Conservation (phyloP, 2,888 invertebrate genomes). For the Capitulum mitella region DNA sequence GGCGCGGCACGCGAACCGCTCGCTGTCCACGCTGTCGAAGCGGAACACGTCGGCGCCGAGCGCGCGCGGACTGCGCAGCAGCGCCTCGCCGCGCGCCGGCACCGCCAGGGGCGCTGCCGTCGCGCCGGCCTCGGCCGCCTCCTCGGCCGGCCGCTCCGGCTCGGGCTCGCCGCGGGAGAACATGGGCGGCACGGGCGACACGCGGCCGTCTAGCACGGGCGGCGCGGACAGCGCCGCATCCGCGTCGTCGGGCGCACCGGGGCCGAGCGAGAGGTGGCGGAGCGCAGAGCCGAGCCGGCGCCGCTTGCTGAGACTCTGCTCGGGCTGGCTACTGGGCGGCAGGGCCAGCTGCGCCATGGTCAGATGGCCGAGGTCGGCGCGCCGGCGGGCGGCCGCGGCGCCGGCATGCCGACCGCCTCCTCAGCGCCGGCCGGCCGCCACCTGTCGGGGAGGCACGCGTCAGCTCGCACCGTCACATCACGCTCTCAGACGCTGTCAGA, state of each 20-base stretch:
- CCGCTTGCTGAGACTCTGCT: neutral
- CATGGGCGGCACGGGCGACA: neutral
- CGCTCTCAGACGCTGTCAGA: no score
- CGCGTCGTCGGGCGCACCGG: neutral
- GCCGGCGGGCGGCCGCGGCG: neutral
- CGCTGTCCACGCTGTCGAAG: constrained; percentile 48
- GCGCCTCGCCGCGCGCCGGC: neutral
- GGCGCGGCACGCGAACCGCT: constrained; percentile 41
- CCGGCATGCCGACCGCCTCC: neutral
- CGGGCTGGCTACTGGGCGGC: constrained; percentile 25
- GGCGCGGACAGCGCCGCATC: neutral
- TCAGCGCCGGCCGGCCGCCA: neutral
- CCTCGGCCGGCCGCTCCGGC: neutral
- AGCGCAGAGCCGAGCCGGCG: neutral
- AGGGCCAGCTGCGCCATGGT: constrained; percentile 9
- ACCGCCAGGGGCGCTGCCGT: neutral
- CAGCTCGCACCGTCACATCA: no score
- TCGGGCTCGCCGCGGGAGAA: neutral
- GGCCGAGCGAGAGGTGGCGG: neutral
- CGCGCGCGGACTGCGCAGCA: constrained; percentile 30
- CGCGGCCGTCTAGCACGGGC: neutral
- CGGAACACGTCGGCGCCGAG: constrained; percentile 48
- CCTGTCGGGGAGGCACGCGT: neutral
- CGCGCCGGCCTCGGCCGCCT: constrained; percentile 26
- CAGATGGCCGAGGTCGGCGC: neutral